These are phyloP conservation scores for Anoura caudifer DNA, from an alignment of 2,113 vertebrate genomes.

Conservation along the genomic window DNA sequence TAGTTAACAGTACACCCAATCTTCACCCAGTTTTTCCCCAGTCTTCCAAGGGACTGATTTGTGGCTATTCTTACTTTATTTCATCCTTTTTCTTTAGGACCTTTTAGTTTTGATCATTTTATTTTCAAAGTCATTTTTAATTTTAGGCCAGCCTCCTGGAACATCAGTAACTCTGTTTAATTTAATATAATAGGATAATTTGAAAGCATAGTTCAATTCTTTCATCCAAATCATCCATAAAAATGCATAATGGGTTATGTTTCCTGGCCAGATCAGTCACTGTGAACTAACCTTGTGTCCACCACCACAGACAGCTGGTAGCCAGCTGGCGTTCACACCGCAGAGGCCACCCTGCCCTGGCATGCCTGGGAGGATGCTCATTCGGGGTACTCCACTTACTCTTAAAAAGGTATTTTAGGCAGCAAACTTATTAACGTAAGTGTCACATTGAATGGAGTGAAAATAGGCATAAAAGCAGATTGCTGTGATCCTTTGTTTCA, in stretches of 20 bases:
- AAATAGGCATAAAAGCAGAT: background rate
- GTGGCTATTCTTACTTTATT: background rate
- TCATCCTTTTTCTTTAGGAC: background rate
- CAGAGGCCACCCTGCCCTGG: background rate
- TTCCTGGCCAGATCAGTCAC: conserved; percentile 52
- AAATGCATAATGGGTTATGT: conserved; percentile 39
- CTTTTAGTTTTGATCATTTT: conserved; percentile 19
- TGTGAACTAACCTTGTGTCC: conserved; percentile 36
- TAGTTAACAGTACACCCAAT: background rate
- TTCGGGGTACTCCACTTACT: background rate
- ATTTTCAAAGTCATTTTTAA: conserved; percentile 54
- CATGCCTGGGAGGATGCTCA: background rate
- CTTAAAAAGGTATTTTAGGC: conserved; percentile 4
- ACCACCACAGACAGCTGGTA: conserved; percentile 31
- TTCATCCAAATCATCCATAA: conserved; percentile 48
- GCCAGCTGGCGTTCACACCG: conserved; percentile 42
- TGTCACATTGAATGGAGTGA: conserved; percentile 23
- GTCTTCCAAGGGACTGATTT: background rate
- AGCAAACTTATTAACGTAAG: conserved; percentile 39
- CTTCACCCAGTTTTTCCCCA: background rate
- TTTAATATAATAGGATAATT: conserved; percentile 46
- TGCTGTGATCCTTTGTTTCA: conserved; percentile 5
- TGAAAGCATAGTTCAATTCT: conserved; percentile 15
- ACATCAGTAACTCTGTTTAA: conserved; percentile 35
- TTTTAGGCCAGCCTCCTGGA: conserved; percentile 28